Evolutionary conservation across 2,113 vertebrate species (phyloP).

Genomic region (Ranitomeya imitator): DNA sequence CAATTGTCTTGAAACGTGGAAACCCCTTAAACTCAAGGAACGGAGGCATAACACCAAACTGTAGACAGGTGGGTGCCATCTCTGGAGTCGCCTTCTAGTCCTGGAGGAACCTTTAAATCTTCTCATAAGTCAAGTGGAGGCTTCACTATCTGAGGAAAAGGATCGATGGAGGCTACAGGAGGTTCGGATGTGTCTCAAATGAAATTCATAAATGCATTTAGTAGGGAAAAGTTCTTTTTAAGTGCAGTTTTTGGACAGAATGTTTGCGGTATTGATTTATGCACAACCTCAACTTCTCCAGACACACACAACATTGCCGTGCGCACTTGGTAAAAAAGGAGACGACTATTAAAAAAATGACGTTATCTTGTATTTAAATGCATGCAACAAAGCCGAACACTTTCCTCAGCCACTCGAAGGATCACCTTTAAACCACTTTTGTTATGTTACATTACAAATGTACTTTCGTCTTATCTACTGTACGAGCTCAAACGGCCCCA

Average conservation of each 20-base stretch:
- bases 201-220: not conserved
- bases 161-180: not conserved
- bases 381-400: conserved; percentile 9
- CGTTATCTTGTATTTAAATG: conserved; percentile 8
- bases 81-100: too few species aligned
- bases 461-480: conserved; percentile 45
- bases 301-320: not conserved
- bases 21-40: too few species aligned
- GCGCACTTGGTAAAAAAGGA: not conserved
- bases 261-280: not conserved
- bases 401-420: conserved; percentile 5
- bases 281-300: not conserved
- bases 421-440: conserved; percentile 45
- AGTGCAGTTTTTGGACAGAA: not conserved
- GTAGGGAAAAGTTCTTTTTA: not conserved
- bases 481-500: not conserved
- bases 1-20: too few species aligned
- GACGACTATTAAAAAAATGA: not conserved
- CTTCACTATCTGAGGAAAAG: not conserved
- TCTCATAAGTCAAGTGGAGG: too few species aligned
- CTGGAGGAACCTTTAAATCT: too few species aligned
- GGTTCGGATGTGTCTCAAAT: not conserved
- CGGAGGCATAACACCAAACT: too few species aligned
- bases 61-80: too few species aligned
- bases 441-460: conserved; percentile 34